Evolutionary conservation across 2,113 vertebrate species (phyloP).

Genomic region (Oreochromis spilurus): DNA sequence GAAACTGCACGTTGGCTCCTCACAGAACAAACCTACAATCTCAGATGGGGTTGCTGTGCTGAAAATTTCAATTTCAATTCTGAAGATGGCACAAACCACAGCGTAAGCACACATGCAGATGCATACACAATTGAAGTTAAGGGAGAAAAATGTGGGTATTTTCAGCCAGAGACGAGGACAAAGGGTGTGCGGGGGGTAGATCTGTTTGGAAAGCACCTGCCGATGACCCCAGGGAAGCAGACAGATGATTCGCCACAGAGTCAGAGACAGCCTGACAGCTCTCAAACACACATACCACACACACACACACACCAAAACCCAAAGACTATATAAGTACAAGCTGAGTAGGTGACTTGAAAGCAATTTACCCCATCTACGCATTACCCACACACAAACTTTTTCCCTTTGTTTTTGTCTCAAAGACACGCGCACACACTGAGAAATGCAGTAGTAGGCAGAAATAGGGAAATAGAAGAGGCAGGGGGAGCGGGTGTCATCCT

Average conservation of each 20-base stretch:
- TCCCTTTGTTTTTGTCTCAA: not conserved
- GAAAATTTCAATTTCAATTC: not conserved
- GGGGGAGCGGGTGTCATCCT: not conserved
- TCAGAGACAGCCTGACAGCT: constrained; percentile 5
- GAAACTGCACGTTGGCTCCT: not conserved
- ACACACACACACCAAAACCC: not conserved
- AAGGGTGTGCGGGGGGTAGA: constrained; percentile 20
- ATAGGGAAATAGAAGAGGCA: not conserved
- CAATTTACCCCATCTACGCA: constrained; percentile 19
- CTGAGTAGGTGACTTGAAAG: constrained; percentile 37
- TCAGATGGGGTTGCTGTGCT: not conserved
- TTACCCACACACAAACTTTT: not conserved
- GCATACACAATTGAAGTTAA: not conserved
- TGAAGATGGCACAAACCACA: not conserved
- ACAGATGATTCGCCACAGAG: constrained; percentile 48
- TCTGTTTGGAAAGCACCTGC: constrained; percentile 49
- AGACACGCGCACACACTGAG: not conserved
- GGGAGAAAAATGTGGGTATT: constrained; percentile 4
- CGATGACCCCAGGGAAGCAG: constrained; percentile 19
- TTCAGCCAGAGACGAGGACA: constrained; percentile 35
- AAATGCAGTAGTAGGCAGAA: not conserved
- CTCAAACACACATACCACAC: not conserved
- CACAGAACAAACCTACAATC: not conserved
- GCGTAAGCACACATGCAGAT: not conserved
- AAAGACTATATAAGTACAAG: constrained; percentile 18